A percentile compares a stretch with the other conserved stretches of the same genome.
Evolutionary conservation across 2,888 invertebrate species (phyloP).

Genomic region (Chirona hameri): DNA sequence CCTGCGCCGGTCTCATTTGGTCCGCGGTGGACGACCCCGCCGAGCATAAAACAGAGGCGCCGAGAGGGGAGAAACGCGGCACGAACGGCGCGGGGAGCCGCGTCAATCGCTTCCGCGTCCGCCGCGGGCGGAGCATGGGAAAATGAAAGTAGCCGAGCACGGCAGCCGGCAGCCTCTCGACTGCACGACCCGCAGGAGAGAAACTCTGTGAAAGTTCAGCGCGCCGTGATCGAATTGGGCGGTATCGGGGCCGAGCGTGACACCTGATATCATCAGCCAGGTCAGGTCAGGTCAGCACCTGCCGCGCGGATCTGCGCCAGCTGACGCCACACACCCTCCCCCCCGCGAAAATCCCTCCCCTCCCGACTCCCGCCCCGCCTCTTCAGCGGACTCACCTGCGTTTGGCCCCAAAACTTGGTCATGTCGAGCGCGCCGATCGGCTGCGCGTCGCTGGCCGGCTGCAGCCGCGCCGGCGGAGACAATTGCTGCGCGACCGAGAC

Average conservation of each 20-base stretch:
- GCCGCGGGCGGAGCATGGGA: background rate
- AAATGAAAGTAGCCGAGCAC: slow-evolving; percentile 2
- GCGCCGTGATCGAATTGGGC: background rate
- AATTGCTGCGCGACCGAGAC: slow-evolving; percentile 40
- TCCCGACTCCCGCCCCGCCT: too few species aligned
- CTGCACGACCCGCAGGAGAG: background rate
- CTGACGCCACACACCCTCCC: too few species aligned
- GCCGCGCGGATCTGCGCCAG: background rate
- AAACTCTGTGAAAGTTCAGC: slow-evolving; percentile 25
- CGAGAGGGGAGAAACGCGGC: background rate
- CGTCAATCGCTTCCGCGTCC: background rate
- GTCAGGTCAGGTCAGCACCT: background rate
- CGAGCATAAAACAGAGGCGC: background rate
- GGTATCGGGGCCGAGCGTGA: background rate
- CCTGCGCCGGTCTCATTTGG: background rate
- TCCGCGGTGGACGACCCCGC: too few species aligned
- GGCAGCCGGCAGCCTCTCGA: background rate
- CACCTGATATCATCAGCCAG: background rate
- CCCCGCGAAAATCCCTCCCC: too few species aligned
- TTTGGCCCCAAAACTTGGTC: slow-evolving; percentile 25
- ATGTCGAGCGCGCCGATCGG: slow-evolving; percentile 31
- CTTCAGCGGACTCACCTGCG: slow-evolving; percentile 1
- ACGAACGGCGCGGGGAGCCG: background rate
- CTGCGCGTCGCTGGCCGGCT: slow-evolving; percentile 33
- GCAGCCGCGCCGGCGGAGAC: slow-evolving; percentile 30